Evolutionary conservation across 1,140 invertebrate genomes (phyloP), one percentile per base, ranked within the genome.

Genomic region (Drosophila willistoni): DNA sequence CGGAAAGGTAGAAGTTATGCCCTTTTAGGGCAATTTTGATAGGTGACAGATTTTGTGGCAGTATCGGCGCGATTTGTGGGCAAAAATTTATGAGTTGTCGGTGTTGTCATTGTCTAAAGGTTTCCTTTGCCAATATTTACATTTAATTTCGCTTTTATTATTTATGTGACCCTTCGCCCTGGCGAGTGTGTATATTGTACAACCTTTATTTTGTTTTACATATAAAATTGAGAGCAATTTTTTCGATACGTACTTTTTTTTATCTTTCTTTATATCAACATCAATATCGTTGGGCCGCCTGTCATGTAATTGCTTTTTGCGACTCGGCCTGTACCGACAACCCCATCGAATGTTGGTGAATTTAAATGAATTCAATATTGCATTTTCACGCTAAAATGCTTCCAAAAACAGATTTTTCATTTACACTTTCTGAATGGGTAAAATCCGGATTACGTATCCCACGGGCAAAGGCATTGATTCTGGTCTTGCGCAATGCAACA

Each of bases 381-480:
- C 89, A 90, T 90, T 91, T 91, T 91, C 87, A 91, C 89, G 89
- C 89, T 84, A 81, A 91, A 91, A 91, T 91, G 89, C 89, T 80
- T 89, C 89, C 89, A 91, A 91, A 91, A 91, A 91, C 89, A 91
- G 81, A 91, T 91, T 91, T 90, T 91, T 91, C 89, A 91, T 91
- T 91, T 91, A 85, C 89, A 90, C 89, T 90, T 89, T 89, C 84
- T 91, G 89, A 91, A 91, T 91, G 89, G 44, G 89, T 70, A 81
- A 86, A 91, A 91, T 91, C 89, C 89, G 89, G 89, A 90, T 91
- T 91, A 91, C 90, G 81, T 90, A 81, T 87, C 86, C 86, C 81
- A 90, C 85, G 85, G 85, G 85, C 85, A 84, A 74, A 85, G 44
- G 84, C 85, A 90, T 90, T 90, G 85, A 90, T 90, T 90, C 82